Evolutionary conservation across 2,113 vertebrate genomes (phyloP).

Genomic region (Marmota flaviventris): DNA sequence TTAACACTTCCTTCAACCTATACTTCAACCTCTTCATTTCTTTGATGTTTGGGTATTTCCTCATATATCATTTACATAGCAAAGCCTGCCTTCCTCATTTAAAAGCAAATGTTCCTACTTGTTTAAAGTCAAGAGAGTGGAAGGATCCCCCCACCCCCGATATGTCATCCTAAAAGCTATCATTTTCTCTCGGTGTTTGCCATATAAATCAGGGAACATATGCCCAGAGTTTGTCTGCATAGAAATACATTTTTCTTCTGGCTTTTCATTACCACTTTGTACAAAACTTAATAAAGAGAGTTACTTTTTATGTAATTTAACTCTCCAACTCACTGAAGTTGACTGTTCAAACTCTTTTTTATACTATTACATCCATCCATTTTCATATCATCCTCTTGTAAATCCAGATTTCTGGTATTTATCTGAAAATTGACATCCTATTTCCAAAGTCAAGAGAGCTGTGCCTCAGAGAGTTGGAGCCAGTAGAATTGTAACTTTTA

Average conservation of each 20-base stretch:
- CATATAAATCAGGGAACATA: not conserved
- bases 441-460: slow-evolving; percentile 18
- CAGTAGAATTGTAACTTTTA: not conserved
- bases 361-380: not conserved
- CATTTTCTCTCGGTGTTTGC: not conserved
- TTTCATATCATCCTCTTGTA: not conserved
- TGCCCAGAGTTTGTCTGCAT: not conserved
- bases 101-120: not conserved
- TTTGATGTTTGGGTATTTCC: not conserved
- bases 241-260: slow-evolving; percentile 26
- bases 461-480: not conserved
- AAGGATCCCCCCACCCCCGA: not conserved
- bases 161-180: not conserved
- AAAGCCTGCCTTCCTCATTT: not conserved
- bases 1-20: not conserved
- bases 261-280: not conserved
- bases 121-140: slow-evolving; percentile 20
- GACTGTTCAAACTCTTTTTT: not conserved
- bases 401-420: not conserved
- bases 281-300: not conserved
- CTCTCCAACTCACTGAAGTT: not conserved
- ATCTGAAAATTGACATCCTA: not conserved
- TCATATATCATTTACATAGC: not conserved
- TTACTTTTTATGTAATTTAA: not conserved
- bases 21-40: not conserved